Conservation (phyloP, 2,113 vertebrate genomes). For the Thalassarche chlororhynchos region DNA sequence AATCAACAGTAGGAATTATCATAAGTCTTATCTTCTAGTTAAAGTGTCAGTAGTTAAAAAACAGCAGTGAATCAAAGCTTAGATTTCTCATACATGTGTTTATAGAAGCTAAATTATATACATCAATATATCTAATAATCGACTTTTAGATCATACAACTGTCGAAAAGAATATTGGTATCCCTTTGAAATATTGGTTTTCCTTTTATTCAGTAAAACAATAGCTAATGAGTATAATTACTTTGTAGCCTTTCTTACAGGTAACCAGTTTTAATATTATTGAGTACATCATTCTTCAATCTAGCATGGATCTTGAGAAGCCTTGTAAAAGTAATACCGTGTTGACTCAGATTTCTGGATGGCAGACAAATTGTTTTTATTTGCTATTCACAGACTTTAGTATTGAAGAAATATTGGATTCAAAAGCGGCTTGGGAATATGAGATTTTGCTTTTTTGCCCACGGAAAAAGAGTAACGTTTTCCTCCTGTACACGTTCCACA, state of each 20-base stretch:
- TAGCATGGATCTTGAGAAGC: background rate
- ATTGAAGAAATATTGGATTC: background rate
- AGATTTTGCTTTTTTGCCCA: background rate
- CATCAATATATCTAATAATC: background rate
- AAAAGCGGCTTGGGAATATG: fast-evolving
- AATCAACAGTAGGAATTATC: background rate
- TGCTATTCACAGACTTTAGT: background rate
- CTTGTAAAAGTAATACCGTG: background rate
- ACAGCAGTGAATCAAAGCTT: background rate
- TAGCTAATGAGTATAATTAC: background rate
- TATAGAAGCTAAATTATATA: background rate
- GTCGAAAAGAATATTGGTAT: background rate
- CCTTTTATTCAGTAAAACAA: background rate
- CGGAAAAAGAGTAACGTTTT: background rate
- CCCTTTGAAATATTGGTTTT: background rate
- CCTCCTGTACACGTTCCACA: background rate
- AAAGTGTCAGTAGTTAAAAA: background rate
- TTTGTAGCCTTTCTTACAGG: background rate
- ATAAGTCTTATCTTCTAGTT: background rate
- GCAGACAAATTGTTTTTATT: background rate
- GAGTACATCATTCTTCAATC: background rate
- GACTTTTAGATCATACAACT: background rate
- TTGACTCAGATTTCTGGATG: background rate
- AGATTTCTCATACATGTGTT: background rate
- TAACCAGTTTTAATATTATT: background rate